These are phyloP conservation scores for Chymomyza costata DNA, from an alignment of 1,140 invertebrate genomes.

Conservation along the genomic window DNA sequence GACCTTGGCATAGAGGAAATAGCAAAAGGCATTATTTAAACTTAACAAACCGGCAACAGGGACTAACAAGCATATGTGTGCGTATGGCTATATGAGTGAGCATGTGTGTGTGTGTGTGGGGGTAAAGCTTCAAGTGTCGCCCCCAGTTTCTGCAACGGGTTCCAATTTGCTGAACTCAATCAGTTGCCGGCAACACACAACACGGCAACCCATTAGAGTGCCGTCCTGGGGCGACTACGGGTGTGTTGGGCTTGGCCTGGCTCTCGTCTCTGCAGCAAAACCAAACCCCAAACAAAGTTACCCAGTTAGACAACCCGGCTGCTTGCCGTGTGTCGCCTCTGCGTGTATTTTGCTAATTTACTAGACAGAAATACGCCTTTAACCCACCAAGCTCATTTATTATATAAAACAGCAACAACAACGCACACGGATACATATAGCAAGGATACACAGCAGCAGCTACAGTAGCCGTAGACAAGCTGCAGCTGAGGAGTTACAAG, in stretches of 20 bases:
- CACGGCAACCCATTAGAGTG: constrained; percentile 61
- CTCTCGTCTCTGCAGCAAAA: too few relatives aligned
- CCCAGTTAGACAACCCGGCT: background rate
- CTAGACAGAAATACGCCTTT: constrained; percentile 75
- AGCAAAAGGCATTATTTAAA: constrained; percentile 70
- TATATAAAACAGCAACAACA: constrained; percentile 59
- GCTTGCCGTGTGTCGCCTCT: constrained; percentile 34
- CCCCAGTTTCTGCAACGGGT: constrained; percentile 26
- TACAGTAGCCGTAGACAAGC: constrained; percentile 13
- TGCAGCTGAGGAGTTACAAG: constrained; percentile 33
- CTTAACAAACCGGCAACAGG: constrained; percentile 67
- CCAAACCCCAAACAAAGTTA: constrained; percentile 9
- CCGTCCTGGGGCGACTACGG: constrained; percentile 28
- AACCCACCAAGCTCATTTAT: constrained; percentile 75
- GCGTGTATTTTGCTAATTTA: constrained; percentile 75
- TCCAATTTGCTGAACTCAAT: constrained; percentile 61
- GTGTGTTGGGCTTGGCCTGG: constrained; percentile 23
- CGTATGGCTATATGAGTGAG: background rate
- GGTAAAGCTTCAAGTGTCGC: constrained; percentile 27
- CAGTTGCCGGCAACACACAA: constrained; percentile 26
- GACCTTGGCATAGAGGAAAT: constrained; percentile 73
- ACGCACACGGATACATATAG: constrained; percentile 3
- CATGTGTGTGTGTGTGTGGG: constrained; percentile 13
- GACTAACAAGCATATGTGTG: constrained; percentile 23
- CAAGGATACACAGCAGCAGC: constrained; percentile 13